Evolutionary conservation across 2,113 vertebrate species (phyloP).

Genomic region (Cinclus mexicanus): DNA sequence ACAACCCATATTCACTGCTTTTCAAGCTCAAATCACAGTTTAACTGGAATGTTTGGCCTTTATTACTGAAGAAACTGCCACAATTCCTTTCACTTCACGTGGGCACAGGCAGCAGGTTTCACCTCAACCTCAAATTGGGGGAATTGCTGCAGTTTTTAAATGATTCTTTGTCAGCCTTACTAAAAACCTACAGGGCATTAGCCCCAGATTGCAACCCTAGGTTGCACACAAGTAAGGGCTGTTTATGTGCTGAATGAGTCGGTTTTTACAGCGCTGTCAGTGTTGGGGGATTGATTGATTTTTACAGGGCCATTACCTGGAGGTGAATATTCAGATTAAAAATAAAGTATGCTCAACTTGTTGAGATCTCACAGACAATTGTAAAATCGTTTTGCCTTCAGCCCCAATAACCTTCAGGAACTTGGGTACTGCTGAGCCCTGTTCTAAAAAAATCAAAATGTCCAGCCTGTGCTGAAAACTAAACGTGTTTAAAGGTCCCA

Average conservation of each 20-base stretch:
- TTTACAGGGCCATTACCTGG: background rate
- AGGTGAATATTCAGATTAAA: background rate
- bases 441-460: background rate
- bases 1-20: background rate
- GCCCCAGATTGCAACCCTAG: background rate
- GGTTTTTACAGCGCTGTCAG: background rate
- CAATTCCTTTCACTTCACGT: rapidly evolving
- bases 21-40: background rate
- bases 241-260: background rate
- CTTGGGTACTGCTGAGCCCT: background rate
- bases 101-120: background rate
- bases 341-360: background rate
- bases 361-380: background rate
- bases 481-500: background rate
- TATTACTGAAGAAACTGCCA: background rate
- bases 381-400: background rate
- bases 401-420: background rate
- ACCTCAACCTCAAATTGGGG: background rate
- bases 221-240: background rate
- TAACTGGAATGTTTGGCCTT: background rate
- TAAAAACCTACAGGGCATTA: background rate
- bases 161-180: background rate
- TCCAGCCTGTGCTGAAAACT: background rate
- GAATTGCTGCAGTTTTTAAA: background rate
- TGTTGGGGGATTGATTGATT: background rate